phyloP scores from a whole-genome alignment of 1,140 invertebrate genomes.

The Pseudomyrmex cubaensis region DNA sequence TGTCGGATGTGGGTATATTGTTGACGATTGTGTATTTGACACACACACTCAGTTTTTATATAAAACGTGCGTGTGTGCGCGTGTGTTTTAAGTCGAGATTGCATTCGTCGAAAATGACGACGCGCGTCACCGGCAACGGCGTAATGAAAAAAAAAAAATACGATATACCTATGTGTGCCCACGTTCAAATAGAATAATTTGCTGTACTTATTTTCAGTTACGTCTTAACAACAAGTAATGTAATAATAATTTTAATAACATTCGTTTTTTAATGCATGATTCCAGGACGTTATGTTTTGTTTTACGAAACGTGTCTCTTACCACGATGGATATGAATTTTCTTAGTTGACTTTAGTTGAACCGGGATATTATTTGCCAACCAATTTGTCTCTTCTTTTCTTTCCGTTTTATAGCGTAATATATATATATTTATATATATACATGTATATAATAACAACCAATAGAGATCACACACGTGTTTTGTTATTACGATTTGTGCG shows the following conservation, averaged over 20 bases:
- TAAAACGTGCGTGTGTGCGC: background rate
- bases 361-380: background rate
- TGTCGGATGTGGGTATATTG: slow-evolving; percentile 50
- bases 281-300: slow-evolving; percentile 80
- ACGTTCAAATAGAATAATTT: slow-evolving; percentile 62
- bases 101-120: background rate
- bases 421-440: background rate
- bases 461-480: slow-evolving; percentile 75
- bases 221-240: slow-evolving; percentile 61
- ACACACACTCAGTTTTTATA: background rate
- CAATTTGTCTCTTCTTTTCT: slow-evolving; percentile 54
- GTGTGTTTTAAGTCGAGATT: background rate
- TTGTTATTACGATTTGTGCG: slow-evolving; percentile 68
- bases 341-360: slow-evolving; percentile 65
- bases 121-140: too few species aligned
- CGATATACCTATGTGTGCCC: slow-evolving; percentile 61
- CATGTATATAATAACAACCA: slow-evolving; percentile 80
- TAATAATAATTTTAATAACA: slow-evolving; percentile 73
- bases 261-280: slow-evolving; percentile 82
- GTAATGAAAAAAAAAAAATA: background rate
- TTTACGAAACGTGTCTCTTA: slow-evolving; percentile 71
- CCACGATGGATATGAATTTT: slow-evolving; percentile 71
- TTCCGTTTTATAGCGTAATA: too few species aligned
- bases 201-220: slow-evolving; percentile 74
- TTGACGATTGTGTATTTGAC: background rate